Base-by-base conservation (phyloP, 2,113 vertebrate genomes). In the Notarius lentiginosus region DNA sequence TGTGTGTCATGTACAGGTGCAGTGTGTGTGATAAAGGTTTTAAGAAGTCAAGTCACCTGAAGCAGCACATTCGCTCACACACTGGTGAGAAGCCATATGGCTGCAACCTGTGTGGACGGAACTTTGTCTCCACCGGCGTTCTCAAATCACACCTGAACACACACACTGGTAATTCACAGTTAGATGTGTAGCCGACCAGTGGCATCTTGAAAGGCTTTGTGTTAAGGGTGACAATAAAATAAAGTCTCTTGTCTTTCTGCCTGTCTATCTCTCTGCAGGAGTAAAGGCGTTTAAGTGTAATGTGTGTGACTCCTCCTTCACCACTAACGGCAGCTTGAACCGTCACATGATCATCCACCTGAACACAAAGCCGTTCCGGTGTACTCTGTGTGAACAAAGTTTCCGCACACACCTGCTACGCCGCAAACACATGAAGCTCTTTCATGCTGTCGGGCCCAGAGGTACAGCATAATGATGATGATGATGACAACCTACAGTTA, bases 11-110 rank as follows among this genome's bases (percentile, higher is more conserved):
- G 41, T 30, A 17, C 84, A 99, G 98, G 86, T 99, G 98, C 91
- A 96, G 73, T 55, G 97, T 97, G 90, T 99, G 98, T 93, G 96
- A 92, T 92, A 99, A 99, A 87, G 96, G 96, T 85, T 99, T 99
- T 89, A 99, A 99, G 94, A 99, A 99, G 92, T 99, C 98, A 22
- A 99, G 98, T 89, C 98, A 99, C 89, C 93, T 99, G 92, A 99
- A 99, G 92, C 98, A 99, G 89, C 98, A 99, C 0, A 95, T 99
- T 15, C 96, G 98, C 55, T 99, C 98, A 0, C 98, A 99, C 93
- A 99, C 98, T 0, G 98, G 98, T 14, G 98, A 99, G 94, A 99
- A 97, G 91, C 98, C 98, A 18, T 99, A 96, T 84, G 95, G 96
- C 88, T 99, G 98, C 92, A 95, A 95, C 8, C 94, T 98, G 80